Conservation (phyloP, 2,797 vertebrate genomes). For the Trichosurus vulpecula region DNA sequence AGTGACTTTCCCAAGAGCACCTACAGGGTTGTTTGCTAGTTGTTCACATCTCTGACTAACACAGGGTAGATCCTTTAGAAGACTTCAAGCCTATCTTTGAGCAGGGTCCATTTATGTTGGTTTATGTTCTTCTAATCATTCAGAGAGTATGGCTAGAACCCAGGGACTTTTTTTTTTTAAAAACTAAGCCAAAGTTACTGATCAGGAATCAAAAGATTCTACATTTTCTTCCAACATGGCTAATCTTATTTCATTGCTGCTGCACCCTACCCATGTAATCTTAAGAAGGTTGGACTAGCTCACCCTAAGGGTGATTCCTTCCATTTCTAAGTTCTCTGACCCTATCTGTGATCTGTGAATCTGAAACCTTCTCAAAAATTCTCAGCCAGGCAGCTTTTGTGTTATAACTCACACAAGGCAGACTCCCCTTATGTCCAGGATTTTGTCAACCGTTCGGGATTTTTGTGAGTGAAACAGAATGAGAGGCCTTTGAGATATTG, state of each 20-base stretch:
- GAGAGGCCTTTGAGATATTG: background rate
- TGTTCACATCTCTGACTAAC: too few species aligned
- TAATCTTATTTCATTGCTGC: background rate
- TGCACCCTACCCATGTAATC: background rate
- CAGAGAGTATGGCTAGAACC: background rate
- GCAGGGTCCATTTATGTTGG: too few species aligned
- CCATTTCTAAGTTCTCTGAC: background rate
- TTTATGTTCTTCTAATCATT: background rate
- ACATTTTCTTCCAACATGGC: background rate
- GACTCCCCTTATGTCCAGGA: background rate
- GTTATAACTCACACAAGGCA: conserved; percentile 9
- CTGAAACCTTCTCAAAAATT: conserved; percentile 21
- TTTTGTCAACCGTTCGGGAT: conserved; percentile 35
- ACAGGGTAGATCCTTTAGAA: too few species aligned
- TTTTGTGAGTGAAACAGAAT: conserved; percentile 25
- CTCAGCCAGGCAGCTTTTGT: background rate
- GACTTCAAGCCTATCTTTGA: too few species aligned
- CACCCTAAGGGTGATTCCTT: background rate
- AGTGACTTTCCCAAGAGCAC: too few species aligned
- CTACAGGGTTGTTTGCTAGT: too few species aligned
- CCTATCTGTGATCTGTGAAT: background rate
- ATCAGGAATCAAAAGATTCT: background rate
- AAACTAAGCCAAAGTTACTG: background rate
- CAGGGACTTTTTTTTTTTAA: too few species aligned
- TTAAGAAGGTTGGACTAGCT: background rate